A percentile compares a stretch with the other conserved stretches of the same genome.
Evolutionary conservation across 2,888 invertebrate genomes (phyloP).

Genomic region (Eurois occulta): DNA sequence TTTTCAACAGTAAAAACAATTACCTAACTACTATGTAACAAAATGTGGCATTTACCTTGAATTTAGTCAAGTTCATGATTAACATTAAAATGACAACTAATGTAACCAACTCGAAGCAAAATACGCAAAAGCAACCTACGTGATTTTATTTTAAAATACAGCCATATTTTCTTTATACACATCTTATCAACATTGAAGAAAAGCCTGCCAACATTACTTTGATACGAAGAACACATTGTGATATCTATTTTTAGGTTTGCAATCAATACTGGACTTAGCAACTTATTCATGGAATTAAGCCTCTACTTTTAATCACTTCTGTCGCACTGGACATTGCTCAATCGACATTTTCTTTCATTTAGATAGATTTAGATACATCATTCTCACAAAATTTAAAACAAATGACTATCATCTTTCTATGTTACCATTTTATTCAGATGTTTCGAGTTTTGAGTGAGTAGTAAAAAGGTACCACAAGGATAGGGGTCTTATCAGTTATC

Average conservation of each 20-base stretch:
- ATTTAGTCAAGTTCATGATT: slow-evolving; percentile 79
- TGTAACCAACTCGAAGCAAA: slow-evolving; percentile 46
- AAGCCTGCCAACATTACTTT: not conserved
- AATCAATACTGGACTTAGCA: slow-evolving; percentile 6
- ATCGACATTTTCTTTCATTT: not conserved
- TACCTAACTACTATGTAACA: slow-evolving; percentile 49
- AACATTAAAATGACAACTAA: slow-evolving; percentile 52
- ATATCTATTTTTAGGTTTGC: not conserved
- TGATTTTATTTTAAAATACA: no score
- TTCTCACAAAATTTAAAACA: not conserved
- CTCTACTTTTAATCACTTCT: not conserved
- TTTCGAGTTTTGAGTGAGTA: slow-evolving; percentile 63
- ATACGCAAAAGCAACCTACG: not conserved
- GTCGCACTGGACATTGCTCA: not conserved
- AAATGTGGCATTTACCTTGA: slow-evolving; percentile 74
- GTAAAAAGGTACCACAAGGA: slow-evolving; percentile 66
- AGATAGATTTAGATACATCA: not conserved
- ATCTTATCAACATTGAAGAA: not conserved
- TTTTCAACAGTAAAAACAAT: slow-evolving; percentile 18
- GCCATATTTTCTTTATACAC: no score
- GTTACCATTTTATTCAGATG: not conserved
- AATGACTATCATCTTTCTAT: not conserved
- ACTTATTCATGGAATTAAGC: not conserved
- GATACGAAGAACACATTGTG: not conserved
- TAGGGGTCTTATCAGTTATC: slow-evolving; percentile 86